Evolutionary conservation across 2,797 vertebrate species (phyloP).

Genomic region (Alca torda): DNA sequence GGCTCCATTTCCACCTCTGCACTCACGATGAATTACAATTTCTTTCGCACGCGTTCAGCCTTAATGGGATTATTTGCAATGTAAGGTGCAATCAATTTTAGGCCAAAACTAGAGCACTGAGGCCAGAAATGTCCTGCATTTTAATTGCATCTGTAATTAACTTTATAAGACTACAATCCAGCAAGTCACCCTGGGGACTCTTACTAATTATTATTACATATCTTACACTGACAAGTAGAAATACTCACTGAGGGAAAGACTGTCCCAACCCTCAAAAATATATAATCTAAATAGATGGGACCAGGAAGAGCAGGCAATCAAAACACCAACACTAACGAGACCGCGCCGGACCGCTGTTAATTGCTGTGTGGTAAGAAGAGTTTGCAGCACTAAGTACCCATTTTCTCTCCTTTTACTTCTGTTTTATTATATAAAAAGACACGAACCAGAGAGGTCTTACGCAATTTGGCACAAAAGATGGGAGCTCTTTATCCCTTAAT

Average conservation of each 20-base stretch:
- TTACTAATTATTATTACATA: background rate
- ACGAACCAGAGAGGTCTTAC: background rate
- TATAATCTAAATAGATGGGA: background rate
- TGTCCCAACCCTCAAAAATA: background rate
- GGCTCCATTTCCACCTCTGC: background rate
- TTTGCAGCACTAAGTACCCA: background rate
- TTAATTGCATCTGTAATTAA: conserved; percentile 53
- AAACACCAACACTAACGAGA: rapidly evolving
- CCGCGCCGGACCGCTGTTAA: rapidly evolving
- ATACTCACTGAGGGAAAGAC: background rate
- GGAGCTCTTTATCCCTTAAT: background rate
- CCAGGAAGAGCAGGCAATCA: background rate
- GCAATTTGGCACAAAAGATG: background rate
- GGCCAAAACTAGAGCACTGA: background rate
- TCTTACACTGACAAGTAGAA: background rate
- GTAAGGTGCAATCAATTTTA: background rate
- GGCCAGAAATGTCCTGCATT: background rate
- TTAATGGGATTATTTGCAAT: background rate
- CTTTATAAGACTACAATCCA: background rate
- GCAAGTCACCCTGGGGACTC: background rate
- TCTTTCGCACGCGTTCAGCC: background rate
- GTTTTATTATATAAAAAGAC: background rate
- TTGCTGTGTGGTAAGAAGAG: background rate
- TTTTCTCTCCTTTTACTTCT: background rate
- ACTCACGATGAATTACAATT: background rate